Conservation (phyloP, 2,888 invertebrate species). For the Protophormia terraenovae region DNA sequence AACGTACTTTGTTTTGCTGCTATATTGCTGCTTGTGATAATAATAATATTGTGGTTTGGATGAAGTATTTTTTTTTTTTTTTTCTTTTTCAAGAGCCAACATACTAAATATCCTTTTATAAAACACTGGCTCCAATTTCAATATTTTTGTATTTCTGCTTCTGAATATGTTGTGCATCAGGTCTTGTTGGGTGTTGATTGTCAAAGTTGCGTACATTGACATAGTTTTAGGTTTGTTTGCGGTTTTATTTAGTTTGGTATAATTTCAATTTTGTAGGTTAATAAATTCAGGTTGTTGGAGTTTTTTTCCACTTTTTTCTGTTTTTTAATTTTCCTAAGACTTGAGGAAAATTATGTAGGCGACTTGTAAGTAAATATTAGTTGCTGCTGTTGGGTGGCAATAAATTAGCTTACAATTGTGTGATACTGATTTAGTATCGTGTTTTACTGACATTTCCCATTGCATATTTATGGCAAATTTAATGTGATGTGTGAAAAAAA, state of each 20-base stretch:
- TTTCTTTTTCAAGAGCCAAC: slow-evolving; percentile 26
- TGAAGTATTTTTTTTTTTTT: not conserved
- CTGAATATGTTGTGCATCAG: slow-evolving; percentile 39
- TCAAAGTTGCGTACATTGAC: slow-evolving; percentile 69
- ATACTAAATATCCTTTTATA: slow-evolving; percentile 49
- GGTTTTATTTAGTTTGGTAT: slow-evolving; percentile 25
- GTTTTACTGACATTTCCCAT: slow-evolving; percentile 28
- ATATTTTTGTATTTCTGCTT: slow-evolving; percentile 21
- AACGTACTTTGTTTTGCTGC: not conserved
- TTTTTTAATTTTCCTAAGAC: not conserved
- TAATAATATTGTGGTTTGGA: slow-evolving; percentile 13
- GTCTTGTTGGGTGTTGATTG: slow-evolving; percentile 58
- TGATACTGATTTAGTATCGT: slow-evolving; percentile 41
- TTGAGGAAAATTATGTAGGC: slow-evolving; percentile 13
- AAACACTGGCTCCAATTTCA: slow-evolving; percentile 35
- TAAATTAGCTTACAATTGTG: slow-evolving; percentile 59
- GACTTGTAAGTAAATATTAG: not conserved
- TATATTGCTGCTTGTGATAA: not conserved
- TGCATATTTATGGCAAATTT: slow-evolving; percentile 14
- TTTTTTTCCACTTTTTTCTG: not conserved
- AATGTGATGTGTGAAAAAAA: too few species aligned
- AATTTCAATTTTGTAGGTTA: slow-evolving; percentile 63
- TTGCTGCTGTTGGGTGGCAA: slow-evolving; percentile 6
- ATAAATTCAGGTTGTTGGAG: slow-evolving; percentile 59
- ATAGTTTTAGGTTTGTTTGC: slow-evolving; percentile 58